Evolutionary conservation across 2,797 vertebrate genomes (phyloP).

Genomic region (Austrolebias charrua): DNA sequence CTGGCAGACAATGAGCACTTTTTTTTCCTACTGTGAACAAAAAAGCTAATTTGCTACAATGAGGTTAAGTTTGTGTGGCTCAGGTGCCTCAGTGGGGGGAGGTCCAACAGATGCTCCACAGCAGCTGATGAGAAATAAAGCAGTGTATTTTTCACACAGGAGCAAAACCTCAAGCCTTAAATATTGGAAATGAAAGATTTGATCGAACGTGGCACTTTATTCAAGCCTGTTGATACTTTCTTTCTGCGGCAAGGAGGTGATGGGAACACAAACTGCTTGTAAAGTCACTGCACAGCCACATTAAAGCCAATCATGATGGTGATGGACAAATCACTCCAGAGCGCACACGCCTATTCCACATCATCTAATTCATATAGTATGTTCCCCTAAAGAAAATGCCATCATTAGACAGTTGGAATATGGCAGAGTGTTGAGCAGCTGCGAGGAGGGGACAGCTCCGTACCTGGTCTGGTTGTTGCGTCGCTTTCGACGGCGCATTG

Average conservation of each 20-base stretch:
- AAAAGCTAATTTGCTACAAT: slow-evolving; percentile 14
- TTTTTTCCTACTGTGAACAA: neutral
- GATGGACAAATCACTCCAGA: neutral
- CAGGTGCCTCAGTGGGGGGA: slow-evolving; percentile 17
- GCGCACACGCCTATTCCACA: neutral
- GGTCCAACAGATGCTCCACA: slow-evolving; percentile 42
- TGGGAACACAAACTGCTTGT: neutral
- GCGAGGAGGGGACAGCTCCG: slow-evolving; percentile 5
- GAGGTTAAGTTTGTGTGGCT: slow-evolving; percentile 1
- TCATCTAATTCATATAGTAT: too few relatives aligned
- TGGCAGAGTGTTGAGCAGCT: neutral
- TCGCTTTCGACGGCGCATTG: slow-evolving; percentile 84
- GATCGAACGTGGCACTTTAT: neutral
- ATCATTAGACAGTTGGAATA: neutral
- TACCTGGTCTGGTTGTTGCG: slow-evolving; percentile 96
- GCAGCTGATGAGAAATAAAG: slow-evolving; percentile 28
- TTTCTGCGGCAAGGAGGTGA: neutral
- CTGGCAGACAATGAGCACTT: neutral
- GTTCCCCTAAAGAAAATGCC: neutral
- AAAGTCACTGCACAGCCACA: neutral
- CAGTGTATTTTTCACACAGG: slow-evolving; percentile 31
- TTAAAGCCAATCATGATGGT: neutral
- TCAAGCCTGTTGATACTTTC: too few relatives aligned
- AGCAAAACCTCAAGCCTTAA: too few relatives aligned
- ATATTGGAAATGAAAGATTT: too few relatives aligned